phyloP scores from a whole-genome alignment of 2,113 vertebrate species.

The Poecilia latipinna region DNA sequence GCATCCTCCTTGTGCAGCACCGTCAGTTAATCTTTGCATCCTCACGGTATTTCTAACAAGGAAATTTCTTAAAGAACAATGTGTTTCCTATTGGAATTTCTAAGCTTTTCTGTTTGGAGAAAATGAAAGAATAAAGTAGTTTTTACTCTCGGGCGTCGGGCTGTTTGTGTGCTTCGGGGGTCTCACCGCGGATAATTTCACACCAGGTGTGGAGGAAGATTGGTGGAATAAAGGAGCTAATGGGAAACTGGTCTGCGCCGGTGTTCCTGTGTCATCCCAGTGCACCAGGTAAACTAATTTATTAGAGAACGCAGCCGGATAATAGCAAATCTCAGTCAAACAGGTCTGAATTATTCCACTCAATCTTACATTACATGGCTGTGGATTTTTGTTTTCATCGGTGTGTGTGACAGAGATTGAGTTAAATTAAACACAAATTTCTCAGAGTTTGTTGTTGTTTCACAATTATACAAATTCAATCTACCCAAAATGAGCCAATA shows the following conservation, averaged over 20 bases:
- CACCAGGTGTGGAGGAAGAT: constrained; percentile 54
- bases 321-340: constrained; percentile 29
- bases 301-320: constrained; percentile 27
- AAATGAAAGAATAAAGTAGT: constrained; percentile 82
- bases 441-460: not conserved
- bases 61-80: constrained; percentile 75
- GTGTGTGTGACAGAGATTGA: not conserved
- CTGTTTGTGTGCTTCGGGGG: constrained; percentile 18
- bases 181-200: constrained; percentile 39
- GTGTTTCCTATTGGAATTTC: constrained; percentile 78
- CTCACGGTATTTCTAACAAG: constrained; percentile 71
- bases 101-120: constrained; percentile 75
- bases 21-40: constrained; percentile 74
- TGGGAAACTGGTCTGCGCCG: constrained; percentile 48
- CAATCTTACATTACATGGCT: constrained; percentile 9
- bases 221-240: constrained; percentile 38
- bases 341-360: not conserved
- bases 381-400: not conserved
- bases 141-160: constrained; percentile 70
- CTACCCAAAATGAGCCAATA: not conserved
- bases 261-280: constrained; percentile 10
- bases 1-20: constrained; percentile 70
- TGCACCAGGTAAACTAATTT: constrained; percentile 40
- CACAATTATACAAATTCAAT: not conserved
- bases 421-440: not conserved